Evolutionary conservation across 2,113 vertebrate genomes (phyloP), one percentile per base, ranked within the genome.

Genomic region (Phaethon lepturus): DNA sequence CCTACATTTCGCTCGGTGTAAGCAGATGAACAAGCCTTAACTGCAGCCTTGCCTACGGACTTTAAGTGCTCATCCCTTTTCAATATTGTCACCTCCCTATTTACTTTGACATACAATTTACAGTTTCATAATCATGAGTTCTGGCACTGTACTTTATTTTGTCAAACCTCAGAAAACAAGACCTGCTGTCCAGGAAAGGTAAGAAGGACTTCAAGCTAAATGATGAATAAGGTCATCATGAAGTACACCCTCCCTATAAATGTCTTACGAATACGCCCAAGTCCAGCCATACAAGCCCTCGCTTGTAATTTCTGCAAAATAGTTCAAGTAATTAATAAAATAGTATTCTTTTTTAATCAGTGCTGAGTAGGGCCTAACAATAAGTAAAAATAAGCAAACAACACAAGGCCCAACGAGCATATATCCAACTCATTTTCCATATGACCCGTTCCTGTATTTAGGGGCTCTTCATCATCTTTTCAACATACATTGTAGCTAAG

Each of bases 401-500:
- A 52, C 15, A 47, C 11, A 38, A 81, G 22, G 4, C 20, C 49
- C 60, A 66, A 81, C 4, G 4, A 83, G 1, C 3, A n/a, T 15
- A 52, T 1, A 5, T 1, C 3, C 20, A 58, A 42, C 3, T 63
- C 1, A 9, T 49, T 88, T 86, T 67, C 55, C 59, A 4, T 16
- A 66, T 1, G 2, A 50, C 3, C 13, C 2, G 2, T 6, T 47
- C 12, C 22, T 47, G 10, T 22, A 71, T 12, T 33, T 23, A 50
- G 13, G 15, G 28, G 13, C 25, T 74, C 77, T 47, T 50, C 3
- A 26, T 28, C 9, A 62, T 15, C 25, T 74, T 49, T 25, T 44
- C 42, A 40, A 17, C 3, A 1, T 9, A 25, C 1, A 0, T 0
- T 1, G 19, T 9, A 83, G 49, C 17, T 20, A 75, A 52, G 18